phyloP scores from a whole-genome alignment of 2,888 invertebrate species.

The Parnassius apollo region DNA sequence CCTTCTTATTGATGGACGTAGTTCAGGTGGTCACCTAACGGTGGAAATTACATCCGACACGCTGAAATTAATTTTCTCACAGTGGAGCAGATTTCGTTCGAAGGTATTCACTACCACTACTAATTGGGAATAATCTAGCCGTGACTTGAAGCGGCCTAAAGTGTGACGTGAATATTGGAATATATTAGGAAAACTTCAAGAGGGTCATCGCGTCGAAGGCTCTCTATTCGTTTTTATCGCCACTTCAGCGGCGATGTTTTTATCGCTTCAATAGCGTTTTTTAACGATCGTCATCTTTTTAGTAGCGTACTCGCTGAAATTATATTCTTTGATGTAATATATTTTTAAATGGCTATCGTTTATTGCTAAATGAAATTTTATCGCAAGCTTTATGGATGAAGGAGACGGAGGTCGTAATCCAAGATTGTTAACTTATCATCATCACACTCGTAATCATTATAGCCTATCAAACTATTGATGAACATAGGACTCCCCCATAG shows the following conservation, averaged over 20 bases:
- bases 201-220: background rate
- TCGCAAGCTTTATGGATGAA: too few species aligned
- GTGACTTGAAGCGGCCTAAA: too few species aligned
- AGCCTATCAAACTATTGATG: too few species aligned
- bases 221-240: slow-evolving; percentile 30
- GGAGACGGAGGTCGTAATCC: too few species aligned
- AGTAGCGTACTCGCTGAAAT: background rate
- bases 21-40: too few species aligned
- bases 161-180: background rate
- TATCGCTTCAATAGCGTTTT: slow-evolving; percentile 42
- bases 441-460: background rate
- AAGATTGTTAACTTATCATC: background rate
- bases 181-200: slow-evolving; percentile 7
- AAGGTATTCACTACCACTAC: too few species aligned
- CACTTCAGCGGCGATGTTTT: slow-evolving; percentile 28
- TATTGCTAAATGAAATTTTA: background rate
- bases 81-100: too few species aligned
- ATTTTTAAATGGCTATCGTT: slow-evolving; percentile 5
- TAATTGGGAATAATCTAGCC: too few species aligned
- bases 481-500: too few species aligned
- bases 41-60: too few species aligned
- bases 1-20: too few species aligned
- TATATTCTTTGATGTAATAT: background rate
- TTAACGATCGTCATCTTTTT: slow-evolving; percentile 17
- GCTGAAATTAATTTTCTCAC: too few species aligned